Percentiles rank a stretch among this genome's conserved stretches.
phyloP scores from a whole-genome alignment of 2,797 vertebrate species.

The Artibeus lituratus region DNA sequence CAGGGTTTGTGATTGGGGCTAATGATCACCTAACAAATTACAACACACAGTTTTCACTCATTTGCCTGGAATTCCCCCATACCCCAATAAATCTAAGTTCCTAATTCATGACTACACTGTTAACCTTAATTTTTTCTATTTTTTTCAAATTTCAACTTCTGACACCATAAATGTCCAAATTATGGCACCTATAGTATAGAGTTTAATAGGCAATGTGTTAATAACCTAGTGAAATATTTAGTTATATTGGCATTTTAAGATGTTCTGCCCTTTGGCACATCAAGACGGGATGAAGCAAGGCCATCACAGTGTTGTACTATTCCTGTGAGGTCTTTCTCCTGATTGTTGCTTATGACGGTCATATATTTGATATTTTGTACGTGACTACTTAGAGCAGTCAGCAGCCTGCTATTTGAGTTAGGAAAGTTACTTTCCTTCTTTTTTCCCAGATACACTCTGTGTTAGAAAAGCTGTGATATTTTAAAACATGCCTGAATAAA shows the following conservation, averaged over 20 bases:
- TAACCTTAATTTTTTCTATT: neutral
- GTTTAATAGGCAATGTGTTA: neutral
- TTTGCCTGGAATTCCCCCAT: neutral
- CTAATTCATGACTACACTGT: neutral
- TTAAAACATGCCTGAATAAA: conserved; percentile 39
- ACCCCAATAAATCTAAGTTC: neutral
- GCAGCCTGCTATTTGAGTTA: neutral
- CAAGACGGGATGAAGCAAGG: neutral
- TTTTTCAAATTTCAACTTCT: conserved; percentile 23
- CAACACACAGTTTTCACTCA: neutral
- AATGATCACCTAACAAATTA: neutral
- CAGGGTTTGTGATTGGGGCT: neutral
- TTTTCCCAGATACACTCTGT: neutral
- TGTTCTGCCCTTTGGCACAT: neutral
- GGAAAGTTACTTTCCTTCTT: neutral
- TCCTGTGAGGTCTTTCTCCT: neutral
- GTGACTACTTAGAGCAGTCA: neutral
- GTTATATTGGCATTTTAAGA: neutral
- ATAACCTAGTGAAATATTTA: neutral
- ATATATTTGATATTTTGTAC: neutral
- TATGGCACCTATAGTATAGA: neutral
- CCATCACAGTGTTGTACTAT: neutral
- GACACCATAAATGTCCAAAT: neutral
- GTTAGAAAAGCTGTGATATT: neutral
- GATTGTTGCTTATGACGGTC: neutral